A percentile compares a stretch with the other conserved stretches of the same genome.
phyloP scores from a whole-genome alignment of 1,140 invertebrate genomes.

The Drosophila mauritiana region DNA sequence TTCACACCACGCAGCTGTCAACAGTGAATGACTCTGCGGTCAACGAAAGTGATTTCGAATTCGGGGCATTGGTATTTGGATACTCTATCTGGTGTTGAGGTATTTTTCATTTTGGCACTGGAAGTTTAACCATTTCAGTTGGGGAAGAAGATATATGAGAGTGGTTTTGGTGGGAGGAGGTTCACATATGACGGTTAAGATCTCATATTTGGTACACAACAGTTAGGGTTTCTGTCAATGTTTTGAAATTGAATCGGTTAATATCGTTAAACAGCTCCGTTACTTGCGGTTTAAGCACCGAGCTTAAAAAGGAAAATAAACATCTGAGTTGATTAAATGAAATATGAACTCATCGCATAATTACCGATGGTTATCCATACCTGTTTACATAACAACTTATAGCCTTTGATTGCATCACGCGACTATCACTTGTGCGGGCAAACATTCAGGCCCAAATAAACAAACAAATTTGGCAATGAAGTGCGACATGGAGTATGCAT shows the following conservation, averaged over 20 bases:
- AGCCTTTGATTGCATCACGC: slow-evolving; percentile 50
- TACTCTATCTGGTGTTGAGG: slow-evolving; percentile 20
- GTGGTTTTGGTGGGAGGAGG: not conserved
- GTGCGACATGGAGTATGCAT: slow-evolving; percentile 40
- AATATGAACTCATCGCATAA: slow-evolving; percentile 45
- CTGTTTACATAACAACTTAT: slow-evolving; percentile 47
- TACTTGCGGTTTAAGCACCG: slow-evolving; percentile 8
- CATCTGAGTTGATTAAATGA: slow-evolving; percentile 24
- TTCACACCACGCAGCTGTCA: slow-evolving; percentile 53
- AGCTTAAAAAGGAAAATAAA: slow-evolving; percentile 22
- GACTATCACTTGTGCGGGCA: slow-evolving; percentile 40
- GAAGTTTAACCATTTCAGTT: not conserved
- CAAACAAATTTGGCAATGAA: slow-evolving; percentile 68
- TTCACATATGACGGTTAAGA: not conserved
- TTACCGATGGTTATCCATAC: slow-evolving; percentile 45
- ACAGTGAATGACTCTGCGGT: slow-evolving; percentile 7
- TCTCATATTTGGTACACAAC: not conserved
- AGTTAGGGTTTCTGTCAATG: not conserved
- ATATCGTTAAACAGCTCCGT: slow-evolving; percentile 13
- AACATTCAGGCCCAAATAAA: slow-evolving; percentile 40
- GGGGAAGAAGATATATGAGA: not conserved
- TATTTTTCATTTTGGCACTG: not conserved
- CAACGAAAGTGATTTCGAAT: slow-evolving; percentile 18
- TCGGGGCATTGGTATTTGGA: not conserved
- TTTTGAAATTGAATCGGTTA: slow-evolving; percentile 29